Evolutionary conservation across 1,140 invertebrate species (phyloP), one percentile per base, ranked within the genome.

Genomic region (Hylaeus anthracinus): DNA sequence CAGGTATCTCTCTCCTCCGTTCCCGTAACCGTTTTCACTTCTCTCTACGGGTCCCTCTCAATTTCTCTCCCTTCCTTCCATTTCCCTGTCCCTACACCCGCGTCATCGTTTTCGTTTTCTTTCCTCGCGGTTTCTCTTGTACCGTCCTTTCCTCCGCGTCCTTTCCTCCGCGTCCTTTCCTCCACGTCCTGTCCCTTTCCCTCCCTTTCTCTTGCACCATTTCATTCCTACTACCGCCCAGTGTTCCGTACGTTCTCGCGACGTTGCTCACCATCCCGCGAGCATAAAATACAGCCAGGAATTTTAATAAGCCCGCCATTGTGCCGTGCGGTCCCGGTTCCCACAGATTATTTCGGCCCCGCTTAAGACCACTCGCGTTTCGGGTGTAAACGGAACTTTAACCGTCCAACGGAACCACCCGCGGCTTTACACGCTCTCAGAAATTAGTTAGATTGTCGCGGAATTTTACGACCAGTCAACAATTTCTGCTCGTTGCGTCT

Each of bases 221-320:
- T 71, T 14, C 64, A 10, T 69, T 74, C 55, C 77, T 79, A 77
- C 78, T 77, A 51, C 48, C 60, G 71, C 66, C 56, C 69, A 37
- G 60, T 66, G 67, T 74, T 75, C 79, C 73, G 74, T 73, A 63
- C 70, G 86, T 81, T 69, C 79, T 83, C 83, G 75, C 86, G 86
- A 81, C 79, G 82, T 77, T 89, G 83, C 76, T 81, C 85, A 82
- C 80, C 79, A 81, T 89, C 88, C 84, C 87, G 86, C 75, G 81
- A 70, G 77, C 85, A 89, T 89, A 89, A 90, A 90, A 90, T 90
- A 90, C 87, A 89, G 86, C 81, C 86, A 88, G 90, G 90, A 90
- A 90, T 90, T 90, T 90, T 90, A 90, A 90, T 90, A 90, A 90
- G 89, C 88, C 87, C 83, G 86, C 88, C 85, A 90, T 88, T 90